phyloP scores from a whole-genome alignment of 2,888 invertebrate genomes.

The Diaphora mendica region DNA sequence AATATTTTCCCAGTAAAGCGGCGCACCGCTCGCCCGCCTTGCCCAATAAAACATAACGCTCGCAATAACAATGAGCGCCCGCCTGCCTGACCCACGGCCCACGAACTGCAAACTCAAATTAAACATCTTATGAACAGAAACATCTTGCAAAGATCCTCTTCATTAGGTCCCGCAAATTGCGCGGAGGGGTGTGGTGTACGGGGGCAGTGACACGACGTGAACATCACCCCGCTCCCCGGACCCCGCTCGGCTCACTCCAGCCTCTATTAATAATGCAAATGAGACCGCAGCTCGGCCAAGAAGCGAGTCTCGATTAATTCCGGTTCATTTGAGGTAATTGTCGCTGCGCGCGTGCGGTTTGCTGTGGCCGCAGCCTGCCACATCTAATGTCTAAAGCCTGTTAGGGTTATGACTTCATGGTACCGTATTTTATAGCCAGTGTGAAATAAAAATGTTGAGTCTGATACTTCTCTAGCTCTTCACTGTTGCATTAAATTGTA shows the following conservation, averaged over 20 bases:
- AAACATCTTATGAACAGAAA: conserved; percentile 86
- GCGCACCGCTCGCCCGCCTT: conserved; percentile 35
- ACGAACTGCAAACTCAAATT: conserved; percentile 83
- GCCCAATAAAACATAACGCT: conserved; percentile 68
- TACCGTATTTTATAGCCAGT: conserved; percentile 36
- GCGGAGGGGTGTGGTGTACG: conserved; percentile 57
- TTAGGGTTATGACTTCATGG: conserved; percentile 46
- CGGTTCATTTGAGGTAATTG: conserved; percentile 87
- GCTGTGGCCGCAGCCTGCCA: conserved; percentile 48
- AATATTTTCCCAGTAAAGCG: conserved; percentile 25
- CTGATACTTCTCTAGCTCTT: not conserved
- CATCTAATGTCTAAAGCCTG: conserved; percentile 52
- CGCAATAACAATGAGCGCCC: conserved; percentile 80
- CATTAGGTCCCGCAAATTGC: conserved; percentile 84
- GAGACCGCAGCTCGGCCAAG: conserved; percentile 86
- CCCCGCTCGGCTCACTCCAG: conserved; percentile 55
- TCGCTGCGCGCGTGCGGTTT: conserved; percentile 78
- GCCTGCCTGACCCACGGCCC: conserved; percentile 69
- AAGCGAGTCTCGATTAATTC: conserved; percentile 85
- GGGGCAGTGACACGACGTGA: conserved; percentile 76
- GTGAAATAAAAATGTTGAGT: conserved; percentile 11
- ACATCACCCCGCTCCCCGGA: conserved; percentile 52
- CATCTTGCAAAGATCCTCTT: conserved; percentile 85
- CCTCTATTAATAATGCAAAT: conserved; percentile 87
- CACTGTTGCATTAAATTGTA: not conserved